phyloP scores from a whole-genome alignment of 2,113 vertebrate species.

The Euleptes europaea region DNA sequence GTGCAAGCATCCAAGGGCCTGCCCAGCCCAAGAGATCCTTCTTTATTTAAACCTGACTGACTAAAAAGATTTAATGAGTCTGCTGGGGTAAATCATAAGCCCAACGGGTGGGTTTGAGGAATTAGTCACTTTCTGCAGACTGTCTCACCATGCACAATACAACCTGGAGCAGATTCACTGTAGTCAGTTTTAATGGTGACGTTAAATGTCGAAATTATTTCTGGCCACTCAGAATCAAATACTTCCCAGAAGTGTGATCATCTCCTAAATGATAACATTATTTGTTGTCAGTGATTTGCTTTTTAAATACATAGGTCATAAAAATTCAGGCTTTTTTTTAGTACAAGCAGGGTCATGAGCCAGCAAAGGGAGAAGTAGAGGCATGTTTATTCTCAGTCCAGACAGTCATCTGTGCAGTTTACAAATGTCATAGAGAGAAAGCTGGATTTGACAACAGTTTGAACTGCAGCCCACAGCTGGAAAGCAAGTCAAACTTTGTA shows the following conservation, averaged over 20 bases:
- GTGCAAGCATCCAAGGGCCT: background rate
- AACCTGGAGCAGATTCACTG: background rate
- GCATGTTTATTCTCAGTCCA: conserved; percentile 13
- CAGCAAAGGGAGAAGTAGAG: background rate
- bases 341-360: background rate
- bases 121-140: background rate
- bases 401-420: background rate
- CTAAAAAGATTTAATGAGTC: background rate
- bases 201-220: background rate
- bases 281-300: background rate
- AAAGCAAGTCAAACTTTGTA: background rate
- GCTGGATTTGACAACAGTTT: background rate
- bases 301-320: background rate
- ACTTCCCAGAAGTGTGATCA: background rate
- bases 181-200: background rate
- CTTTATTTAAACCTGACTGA: background rate
- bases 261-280: background rate
- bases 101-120: background rate
- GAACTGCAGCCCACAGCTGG: background rate
- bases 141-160: background rate
- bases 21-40: background rate
- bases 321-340: background rate
- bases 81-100: background rate
- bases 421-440: background rate
- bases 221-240: background rate